A percentile compares a stretch with the other conserved stretches of the same genome.
These are phyloP conservation scores for Psammodynastes pulverulentus DNA, from an alignment of 2,113 vertebrate species.

Conservation along the genomic window DNA sequence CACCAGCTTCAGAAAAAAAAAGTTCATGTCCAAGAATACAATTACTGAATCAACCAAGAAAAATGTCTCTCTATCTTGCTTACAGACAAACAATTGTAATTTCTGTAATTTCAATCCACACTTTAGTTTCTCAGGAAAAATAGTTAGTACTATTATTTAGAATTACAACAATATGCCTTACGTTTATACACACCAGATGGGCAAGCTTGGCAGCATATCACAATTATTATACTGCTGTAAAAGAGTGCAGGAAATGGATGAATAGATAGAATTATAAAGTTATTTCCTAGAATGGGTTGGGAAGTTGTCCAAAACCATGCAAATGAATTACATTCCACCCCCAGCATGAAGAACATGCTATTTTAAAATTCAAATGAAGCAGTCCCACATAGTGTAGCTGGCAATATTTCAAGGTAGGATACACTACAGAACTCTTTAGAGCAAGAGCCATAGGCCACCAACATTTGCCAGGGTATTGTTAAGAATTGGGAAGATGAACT, in stretches of 20 bases:
- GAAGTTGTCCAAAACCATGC: neutral
- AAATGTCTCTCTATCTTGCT: neutral
- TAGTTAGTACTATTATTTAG: neutral
- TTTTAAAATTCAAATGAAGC: neutral
- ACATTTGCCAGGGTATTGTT: too few relatives aligned
- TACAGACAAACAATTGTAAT: neutral
- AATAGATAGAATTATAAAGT: neutral
- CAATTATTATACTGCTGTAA: neutral
- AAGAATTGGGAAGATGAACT: too few relatives aligned
- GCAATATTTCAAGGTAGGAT: neutral
- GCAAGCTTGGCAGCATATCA: neutral
- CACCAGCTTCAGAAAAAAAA: neutral
- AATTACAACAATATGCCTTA: neutral
- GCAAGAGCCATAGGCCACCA: too few relatives aligned
- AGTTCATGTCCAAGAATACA: neutral
- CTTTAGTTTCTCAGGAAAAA: neutral
- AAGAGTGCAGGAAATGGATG: neutral
- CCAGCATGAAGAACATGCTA: too few relatives aligned
- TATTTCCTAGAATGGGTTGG: neutral
- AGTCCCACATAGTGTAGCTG: neutral
- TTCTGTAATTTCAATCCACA: neutral
- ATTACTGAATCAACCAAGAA: neutral
- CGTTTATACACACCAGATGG: neutral
- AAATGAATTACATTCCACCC: neutral
- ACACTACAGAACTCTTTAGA: neutral